These are phyloP conservation scores for Caenorhabditis latens DNA, from an alignment of 1,140 invertebrate genomes.

Conservation along the genomic window DNA sequence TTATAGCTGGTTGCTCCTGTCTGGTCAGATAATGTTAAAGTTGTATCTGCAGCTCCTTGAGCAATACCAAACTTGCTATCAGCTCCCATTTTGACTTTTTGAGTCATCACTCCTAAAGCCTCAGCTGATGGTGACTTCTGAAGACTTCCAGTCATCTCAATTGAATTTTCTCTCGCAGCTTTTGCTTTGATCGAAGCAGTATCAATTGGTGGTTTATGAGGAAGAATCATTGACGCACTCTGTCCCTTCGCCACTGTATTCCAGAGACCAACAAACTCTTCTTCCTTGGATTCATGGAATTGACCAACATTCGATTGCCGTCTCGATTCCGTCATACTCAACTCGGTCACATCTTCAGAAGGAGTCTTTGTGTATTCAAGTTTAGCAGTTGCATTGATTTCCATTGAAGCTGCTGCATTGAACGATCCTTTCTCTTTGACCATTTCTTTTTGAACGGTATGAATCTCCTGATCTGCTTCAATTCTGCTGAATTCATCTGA, in stretches of 20 bases:
- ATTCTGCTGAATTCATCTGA: constrained; percentile 5
- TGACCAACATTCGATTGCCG: constrained; percentile 22
- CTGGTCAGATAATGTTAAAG: not conserved
- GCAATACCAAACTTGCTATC: constrained; percentile 28
- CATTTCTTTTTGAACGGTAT: not conserved
- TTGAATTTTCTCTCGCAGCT: constrained; percentile 9
- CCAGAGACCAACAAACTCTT: constrained; percentile 37
- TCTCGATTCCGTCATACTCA: constrained; percentile 37
- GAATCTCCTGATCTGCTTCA: constrained; percentile 21
- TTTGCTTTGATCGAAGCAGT: constrained; percentile 36
- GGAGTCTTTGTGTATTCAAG: not conserved
- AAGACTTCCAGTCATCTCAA: constrained; percentile 45
- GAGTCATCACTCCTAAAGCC: not conserved
- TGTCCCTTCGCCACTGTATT: constrained; percentile 11
- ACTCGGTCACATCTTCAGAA: constrained; percentile 5
- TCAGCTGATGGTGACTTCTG: constrained; percentile 47
- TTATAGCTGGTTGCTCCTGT: not conserved
- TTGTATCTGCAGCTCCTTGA: constrained; percentile 7
- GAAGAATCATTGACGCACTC: constrained; percentile 1
- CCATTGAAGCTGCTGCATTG: constrained; percentile 28
- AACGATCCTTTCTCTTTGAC: constrained; percentile 3
- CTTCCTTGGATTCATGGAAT: constrained; percentile 49
- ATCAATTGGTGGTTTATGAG: constrained; percentile 49
- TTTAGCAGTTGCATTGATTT: constrained; percentile 12
- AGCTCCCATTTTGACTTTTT: not conserved